A percentile compares a stretch with the other conserved stretches of the same genome.
These are phyloP conservation scores for Apistogramma diplotaenia DNA, from an alignment of 2,113 vertebrate genomes.

Conservation along the genomic window DNA sequence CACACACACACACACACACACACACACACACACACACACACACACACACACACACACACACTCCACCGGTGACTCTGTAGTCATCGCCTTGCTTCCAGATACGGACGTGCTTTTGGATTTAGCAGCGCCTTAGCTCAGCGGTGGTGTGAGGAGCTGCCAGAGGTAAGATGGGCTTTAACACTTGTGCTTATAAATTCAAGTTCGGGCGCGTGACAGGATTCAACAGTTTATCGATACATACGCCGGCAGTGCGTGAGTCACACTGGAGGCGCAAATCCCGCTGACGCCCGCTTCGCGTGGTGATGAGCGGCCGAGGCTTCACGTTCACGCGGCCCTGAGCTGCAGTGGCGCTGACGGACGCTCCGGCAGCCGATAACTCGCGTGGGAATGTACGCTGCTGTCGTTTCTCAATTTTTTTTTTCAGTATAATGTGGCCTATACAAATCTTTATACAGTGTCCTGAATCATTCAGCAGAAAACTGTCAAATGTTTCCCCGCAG, in stretches of 20 bases:
- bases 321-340: neutral
- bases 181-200: neutral
- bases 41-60: neutral
- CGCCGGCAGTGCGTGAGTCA: constrained; percentile 19
- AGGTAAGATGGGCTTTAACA: constrained; percentile 37
- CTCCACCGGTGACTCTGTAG: constrained; percentile 38
- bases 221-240: neutral
- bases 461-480: neutral
- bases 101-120: constrained; percentile 52
- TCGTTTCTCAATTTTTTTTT: neutral
- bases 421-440: neutral
- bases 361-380: neutral
- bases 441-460: neutral
- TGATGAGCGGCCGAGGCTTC: neutral
- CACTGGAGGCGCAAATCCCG: neutral
- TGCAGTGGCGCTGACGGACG: constrained; percentile 6
- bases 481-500: neutral
- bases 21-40: neutral
- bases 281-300: no score
- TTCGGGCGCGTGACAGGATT: neutral
- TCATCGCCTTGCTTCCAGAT: constrained; percentile 4
- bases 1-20: neutral
- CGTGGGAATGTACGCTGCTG: constrained; percentile 6
- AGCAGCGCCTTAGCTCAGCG: constrained; percentile 14
- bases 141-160: constrained; percentile 31